These are phyloP conservation scores for Falco biarmicus DNA, from an alignment of 2,797 vertebrate genomes.

Conservation along the genomic window DNA sequence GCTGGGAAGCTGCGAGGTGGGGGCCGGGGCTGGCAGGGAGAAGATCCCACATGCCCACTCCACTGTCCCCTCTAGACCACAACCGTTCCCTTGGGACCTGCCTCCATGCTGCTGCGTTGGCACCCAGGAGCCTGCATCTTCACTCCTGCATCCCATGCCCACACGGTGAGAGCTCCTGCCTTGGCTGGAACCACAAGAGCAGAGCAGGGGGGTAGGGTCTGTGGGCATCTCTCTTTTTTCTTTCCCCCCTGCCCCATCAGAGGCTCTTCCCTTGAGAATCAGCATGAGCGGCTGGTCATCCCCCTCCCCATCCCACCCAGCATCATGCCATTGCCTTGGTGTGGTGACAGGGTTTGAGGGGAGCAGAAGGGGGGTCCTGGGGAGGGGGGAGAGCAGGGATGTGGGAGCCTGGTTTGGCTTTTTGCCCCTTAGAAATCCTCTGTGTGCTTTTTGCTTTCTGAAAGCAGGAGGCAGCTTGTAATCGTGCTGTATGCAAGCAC, in stretches of 20 bases:
- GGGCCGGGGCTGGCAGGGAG: not conserved
- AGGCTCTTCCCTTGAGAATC: not conserved
- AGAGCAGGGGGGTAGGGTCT: not conserved
- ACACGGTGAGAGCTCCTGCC: accelerated
- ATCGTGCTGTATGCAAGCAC: not conserved
- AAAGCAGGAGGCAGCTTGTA: not conserved
- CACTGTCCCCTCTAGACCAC: accelerated
- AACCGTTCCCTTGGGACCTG: not conserved
- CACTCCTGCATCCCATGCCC: accelerated
- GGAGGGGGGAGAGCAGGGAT: not conserved
- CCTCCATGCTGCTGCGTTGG: accelerated
- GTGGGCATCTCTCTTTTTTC: not conserved
- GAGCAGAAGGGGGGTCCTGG: not conserved
- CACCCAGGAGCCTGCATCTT: not conserved
- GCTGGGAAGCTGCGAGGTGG: not conserved
- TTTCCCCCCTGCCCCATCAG: not conserved
- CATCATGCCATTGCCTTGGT: not conserved
- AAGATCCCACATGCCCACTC: not conserved
- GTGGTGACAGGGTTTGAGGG: not conserved
- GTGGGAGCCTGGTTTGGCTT: not conserved
- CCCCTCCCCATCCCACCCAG: not conserved
- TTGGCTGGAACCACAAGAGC: not conserved
- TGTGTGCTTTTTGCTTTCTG: not conserved
- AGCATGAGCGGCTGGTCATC: not conserved
- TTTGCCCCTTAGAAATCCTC: not conserved